These are phyloP conservation scores for Carcina quercana DNA, from an alignment of 2,888 invertebrate genomes.

Conservation along the genomic window DNA sequence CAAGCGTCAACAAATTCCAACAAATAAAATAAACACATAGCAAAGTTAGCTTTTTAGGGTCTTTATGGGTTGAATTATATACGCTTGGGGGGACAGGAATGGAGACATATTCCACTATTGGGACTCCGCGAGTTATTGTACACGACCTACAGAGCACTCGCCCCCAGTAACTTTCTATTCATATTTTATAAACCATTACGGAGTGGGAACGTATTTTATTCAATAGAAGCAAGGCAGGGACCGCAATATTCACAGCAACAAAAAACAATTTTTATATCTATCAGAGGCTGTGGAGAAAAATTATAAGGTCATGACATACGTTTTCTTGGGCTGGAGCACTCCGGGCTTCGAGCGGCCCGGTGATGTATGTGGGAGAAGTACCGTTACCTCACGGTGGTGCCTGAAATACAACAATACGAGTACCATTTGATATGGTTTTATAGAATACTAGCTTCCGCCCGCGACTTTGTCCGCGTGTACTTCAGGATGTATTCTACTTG, in stretches of 20 bases:
- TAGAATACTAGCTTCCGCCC: too few relatives aligned
- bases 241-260: constrained; percentile 28
- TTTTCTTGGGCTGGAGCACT: constrained; percentile 26
- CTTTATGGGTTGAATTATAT: constrained; percentile 68
- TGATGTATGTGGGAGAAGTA: constrained; percentile 23
- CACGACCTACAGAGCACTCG: constrained; percentile 43
- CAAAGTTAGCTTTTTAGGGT: constrained; percentile 57
- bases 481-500: too few relatives aligned
- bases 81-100: constrained; percentile 59
- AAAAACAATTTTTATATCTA: constrained; percentile 35
- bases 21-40: constrained; percentile 57
- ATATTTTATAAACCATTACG: constrained; percentile 57
- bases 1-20: constrained; percentile 30
- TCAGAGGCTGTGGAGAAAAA: constrained; percentile 34
- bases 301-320: constrained; percentile 42
- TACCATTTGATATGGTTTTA: too few relatives aligned
- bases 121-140: constrained; percentile 54
- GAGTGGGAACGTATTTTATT: constrained; percentile 41
- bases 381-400: too few relatives aligned
- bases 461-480: too few relatives aligned
- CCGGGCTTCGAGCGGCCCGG: constrained; percentile 3
- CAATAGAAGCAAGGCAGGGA: constrained; percentile 28
- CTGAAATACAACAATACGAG: too few relatives aligned
- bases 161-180: constrained; percentile 39
- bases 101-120: constrained; percentile 64